phyloP scores from a whole-genome alignment of 2,888 invertebrate species.

The Augochlorella aurata region DNA sequence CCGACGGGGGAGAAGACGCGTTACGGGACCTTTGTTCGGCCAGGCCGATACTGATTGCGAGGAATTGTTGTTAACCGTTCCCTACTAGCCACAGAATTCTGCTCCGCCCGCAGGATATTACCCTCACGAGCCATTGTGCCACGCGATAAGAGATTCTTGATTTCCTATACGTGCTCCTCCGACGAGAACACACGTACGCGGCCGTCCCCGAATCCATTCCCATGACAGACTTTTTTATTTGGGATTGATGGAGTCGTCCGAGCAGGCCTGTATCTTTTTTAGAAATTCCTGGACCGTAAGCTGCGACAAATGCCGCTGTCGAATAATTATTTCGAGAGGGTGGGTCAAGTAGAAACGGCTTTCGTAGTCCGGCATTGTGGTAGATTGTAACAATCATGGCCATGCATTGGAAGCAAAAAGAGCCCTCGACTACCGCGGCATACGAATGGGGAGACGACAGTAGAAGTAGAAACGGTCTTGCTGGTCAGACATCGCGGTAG shows the following conservation, averaged over 20 bases:
- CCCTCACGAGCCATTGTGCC: not conserved
- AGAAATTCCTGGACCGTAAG: not conserved
- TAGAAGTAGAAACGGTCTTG: too few species aligned
- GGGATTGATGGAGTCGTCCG: not conserved
- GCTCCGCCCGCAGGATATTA: not conserved
- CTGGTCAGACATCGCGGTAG: too few species aligned
- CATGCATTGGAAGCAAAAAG: too few species aligned
- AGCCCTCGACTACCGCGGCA: too few species aligned
- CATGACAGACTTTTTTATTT: not conserved
- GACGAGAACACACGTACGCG: not conserved
- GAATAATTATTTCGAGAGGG: too few species aligned
- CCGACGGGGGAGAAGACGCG: not conserved
- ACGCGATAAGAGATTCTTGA: not conserved
- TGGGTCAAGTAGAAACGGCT: too few species aligned
- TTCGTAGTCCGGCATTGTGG: too few species aligned
- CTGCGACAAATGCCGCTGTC: too few species aligned
- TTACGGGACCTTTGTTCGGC: not conserved
- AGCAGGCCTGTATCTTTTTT: not conserved
- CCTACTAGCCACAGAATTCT: not conserved
- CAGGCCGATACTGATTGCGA: not conserved
- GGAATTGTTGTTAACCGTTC: slow-evolving; percentile 3
- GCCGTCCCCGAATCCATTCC: not conserved
- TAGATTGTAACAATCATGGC: too few species aligned
- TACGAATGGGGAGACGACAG: too few species aligned
- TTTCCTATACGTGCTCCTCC: not conserved